Percentiles rank a stretch among this genome's conserved stretches.
These are phyloP conservation scores for Bombus haemorrhoidalis DNA, from an alignment of 1,140 invertebrate species.

Conservation along the genomic window DNA sequence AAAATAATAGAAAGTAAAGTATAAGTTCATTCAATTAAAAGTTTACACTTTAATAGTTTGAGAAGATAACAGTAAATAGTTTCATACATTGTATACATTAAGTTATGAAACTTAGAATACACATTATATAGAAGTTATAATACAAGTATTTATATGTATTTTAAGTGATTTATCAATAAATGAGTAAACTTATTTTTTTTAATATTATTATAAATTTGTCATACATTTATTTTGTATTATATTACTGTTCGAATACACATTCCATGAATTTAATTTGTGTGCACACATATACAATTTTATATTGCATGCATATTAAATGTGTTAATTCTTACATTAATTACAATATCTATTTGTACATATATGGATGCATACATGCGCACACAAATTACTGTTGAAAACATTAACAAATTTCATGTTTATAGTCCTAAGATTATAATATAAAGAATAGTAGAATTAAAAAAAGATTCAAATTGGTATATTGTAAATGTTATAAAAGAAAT, in stretches of 20 bases:
- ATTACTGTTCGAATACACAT: slow-evolving; percentile 35
- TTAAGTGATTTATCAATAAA: slow-evolving; percentile 33
- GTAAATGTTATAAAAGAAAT: not conserved
- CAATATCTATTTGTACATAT: slow-evolving; percentile 58
- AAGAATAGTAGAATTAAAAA: not conserved
- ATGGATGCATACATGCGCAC: slow-evolving; percentile 30
- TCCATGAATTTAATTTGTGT: slow-evolving; percentile 39
- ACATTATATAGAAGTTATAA: slow-evolving; percentile 17
- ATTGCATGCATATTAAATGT: slow-evolving; percentile 49
- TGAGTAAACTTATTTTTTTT: slow-evolving; percentile 21
- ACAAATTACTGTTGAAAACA: slow-evolving; percentile 25
- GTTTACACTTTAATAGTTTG: slow-evolving; percentile 22
- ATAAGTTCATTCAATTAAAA: slow-evolving; percentile 1
- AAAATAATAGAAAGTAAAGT: slow-evolving; percentile 31
- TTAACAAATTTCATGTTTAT: slow-evolving; percentile 35
- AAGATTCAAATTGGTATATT: not conserved
- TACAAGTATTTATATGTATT: slow-evolving; percentile 32
- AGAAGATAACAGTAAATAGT: slow-evolving; percentile 22
- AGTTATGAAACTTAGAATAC: slow-evolving; percentile 23
- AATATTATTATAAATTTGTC: slow-evolving; percentile 36
- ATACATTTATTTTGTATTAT: slow-evolving; percentile 3
- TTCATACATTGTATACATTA: not conserved
- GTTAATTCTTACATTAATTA: slow-evolving; percentile 54
- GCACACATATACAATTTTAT: slow-evolving; percentile 44
- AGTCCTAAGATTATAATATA: slow-evolving; percentile 24